Conservation (phyloP, 1,140 invertebrate genomes). For the Lepidurus couesii region DNA sequence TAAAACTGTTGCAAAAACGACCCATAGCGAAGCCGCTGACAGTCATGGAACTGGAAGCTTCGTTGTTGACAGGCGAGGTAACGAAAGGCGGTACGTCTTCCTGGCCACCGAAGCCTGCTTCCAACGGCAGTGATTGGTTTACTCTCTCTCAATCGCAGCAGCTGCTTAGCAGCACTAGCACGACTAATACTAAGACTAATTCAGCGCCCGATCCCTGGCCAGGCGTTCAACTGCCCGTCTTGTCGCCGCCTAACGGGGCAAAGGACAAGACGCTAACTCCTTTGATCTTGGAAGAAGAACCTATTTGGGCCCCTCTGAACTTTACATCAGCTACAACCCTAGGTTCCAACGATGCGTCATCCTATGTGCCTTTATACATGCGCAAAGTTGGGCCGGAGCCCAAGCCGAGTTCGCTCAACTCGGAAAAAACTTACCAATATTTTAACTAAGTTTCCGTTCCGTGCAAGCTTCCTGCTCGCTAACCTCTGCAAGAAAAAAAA, state of each 20-base stretch:
- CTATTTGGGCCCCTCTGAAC: background rate
- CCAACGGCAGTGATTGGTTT: background rate
- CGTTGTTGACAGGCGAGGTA: slow-evolving; percentile 24
- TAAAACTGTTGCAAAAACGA: background rate
- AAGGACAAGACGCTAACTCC: slow-evolving; percentile 4
- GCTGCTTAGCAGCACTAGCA: background rate
- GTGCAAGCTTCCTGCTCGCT: background rate
- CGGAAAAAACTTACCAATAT: background rate
- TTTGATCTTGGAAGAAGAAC: slow-evolving; percentile 19
- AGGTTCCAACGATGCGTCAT: background rate
- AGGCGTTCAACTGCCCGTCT: background rate
- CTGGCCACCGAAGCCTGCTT: slow-evolving; percentile 26
- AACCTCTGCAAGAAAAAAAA: background rate
- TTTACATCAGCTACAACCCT: background rate
- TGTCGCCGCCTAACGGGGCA: background rate
- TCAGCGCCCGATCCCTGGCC: background rate
- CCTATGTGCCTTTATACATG: slow-evolving; percentile 15
- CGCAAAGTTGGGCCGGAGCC: background rate
- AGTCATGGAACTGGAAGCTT: slow-evolving; percentile 34
- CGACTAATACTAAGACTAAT: background rate
- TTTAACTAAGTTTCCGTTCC: background rate
- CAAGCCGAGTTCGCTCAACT: background rate
- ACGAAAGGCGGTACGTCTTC: background rate
- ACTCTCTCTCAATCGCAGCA: background rate
- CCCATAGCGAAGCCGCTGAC: slow-evolving; percentile 34